Evolutionary conservation across 1,140 invertebrate species (phyloP).

Genomic region (Amyelois transitella): DNA sequence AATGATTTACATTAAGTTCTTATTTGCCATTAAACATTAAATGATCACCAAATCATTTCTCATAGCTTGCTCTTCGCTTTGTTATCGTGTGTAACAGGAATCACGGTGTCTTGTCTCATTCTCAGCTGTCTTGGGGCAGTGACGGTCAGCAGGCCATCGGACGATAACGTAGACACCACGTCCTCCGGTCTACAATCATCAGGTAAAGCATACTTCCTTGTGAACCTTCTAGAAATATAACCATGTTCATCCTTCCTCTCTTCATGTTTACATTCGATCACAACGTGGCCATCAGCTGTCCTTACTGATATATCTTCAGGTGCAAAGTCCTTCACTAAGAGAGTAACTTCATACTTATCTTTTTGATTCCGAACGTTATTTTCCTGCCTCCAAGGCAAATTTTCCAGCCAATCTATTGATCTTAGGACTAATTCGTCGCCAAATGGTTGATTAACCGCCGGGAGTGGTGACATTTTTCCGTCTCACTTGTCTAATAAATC

Average conservation of each 20-base stretch:
- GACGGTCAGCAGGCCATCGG: slow-evolving; percentile 39
- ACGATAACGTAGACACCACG: slow-evolving; percentile 37
- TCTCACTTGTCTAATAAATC: neutral
- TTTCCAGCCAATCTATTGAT: slow-evolving; percentile 56
- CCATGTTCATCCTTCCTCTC: slow-evolving; percentile 86
- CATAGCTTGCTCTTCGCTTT: neutral
- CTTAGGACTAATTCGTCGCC: slow-evolving; percentile 48
- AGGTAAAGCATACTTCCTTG: slow-evolving; percentile 71
- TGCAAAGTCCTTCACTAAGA: slow-evolving; percentile 89
- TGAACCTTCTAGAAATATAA: slow-evolving; percentile 82
- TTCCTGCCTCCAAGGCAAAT: slow-evolving; percentile 50
- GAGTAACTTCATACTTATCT: slow-evolving; percentile 75
- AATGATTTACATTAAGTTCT: too few species aligned
- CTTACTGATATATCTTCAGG: slow-evolving; percentile 91
- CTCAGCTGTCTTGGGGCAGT: slow-evolving; percentile 29
- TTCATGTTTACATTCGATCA: slow-evolving; percentile 89
- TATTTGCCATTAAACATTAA: too few species aligned
- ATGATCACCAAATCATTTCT: neutral
- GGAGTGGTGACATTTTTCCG: slow-evolving; percentile 32
- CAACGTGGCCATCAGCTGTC: slow-evolving; percentile 82
- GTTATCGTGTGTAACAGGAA: slow-evolving; percentile 41
- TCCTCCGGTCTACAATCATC: slow-evolving; percentile 32
- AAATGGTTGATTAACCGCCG: slow-evolving; percentile 26
- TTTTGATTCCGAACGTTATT: slow-evolving; percentile 31
- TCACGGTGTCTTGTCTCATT: slow-evolving; percentile 33